Conservation (phyloP, 2,113 vertebrate genomes). For the Clarias batrachus region DNA sequence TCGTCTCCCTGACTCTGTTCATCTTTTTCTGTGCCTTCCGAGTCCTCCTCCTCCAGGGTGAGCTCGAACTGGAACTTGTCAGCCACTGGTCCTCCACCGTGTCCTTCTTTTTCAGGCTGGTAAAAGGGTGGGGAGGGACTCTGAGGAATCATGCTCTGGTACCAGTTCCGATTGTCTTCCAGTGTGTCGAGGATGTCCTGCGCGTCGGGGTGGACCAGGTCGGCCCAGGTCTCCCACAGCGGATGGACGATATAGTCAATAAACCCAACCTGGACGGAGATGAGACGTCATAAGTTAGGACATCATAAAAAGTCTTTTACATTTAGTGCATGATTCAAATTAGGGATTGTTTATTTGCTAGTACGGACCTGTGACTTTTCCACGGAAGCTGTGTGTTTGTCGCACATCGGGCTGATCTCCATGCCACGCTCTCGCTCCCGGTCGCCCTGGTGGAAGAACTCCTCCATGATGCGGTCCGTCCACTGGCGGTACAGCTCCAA, state of each 20-base stretch:
- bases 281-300: background rate
- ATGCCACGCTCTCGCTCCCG: conserved; percentile 92
- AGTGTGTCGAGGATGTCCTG: conserved; percentile 98
- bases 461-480: conserved; percentile 98
- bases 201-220: conserved; percentile 95
- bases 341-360: background rate
- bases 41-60: conserved; percentile 93
- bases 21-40: conserved; percentile 88
- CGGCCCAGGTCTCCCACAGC: conserved; percentile 98
- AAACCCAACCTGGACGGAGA: conserved; percentile 85
- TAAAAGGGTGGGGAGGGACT: conserved; percentile 95
- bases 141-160: conserved; percentile 99
- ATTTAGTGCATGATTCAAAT: background rate
- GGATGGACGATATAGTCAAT: conserved; percentile 98
- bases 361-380: conserved; percentile 94
- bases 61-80: conserved; percentile 98
- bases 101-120: conserved; percentile 83
- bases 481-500: conserved; percentile 96
- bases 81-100: conserved; percentile 73
- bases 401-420: conserved; percentile 99
- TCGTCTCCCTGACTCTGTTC: conserved; percentile 76
- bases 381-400: conserved; percentile 95
- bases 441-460: conserved; percentile 99
- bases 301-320: background rate
- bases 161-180: conserved; percentile 99